phyloP scores from a whole-genome alignment of 2,113 vertebrate species.

The Lepisosteus oculatus region DNA sequence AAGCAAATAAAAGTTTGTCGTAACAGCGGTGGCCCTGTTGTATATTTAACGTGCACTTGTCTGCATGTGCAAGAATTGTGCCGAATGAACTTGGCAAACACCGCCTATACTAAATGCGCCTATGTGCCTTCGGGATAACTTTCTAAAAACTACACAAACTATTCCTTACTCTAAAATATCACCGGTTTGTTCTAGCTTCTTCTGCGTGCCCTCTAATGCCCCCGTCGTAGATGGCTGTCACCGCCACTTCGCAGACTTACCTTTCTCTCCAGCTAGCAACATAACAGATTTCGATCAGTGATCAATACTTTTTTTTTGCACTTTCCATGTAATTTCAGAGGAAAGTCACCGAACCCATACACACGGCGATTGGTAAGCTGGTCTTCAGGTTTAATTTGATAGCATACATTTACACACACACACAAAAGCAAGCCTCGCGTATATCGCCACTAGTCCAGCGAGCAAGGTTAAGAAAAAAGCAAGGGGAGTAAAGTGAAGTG shows the following conservation, averaged over 20 bases:
- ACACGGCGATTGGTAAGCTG: conserved; percentile 19
- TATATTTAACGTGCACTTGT: background rate
- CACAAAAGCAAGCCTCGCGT: conserved; percentile 8
- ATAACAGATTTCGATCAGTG: conserved; percentile 29
- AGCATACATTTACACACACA: conserved; percentile 14
- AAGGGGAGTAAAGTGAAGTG: conserved; percentile 54
- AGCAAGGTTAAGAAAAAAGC: conserved; percentile 44
- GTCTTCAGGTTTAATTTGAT: conserved; percentile 32
- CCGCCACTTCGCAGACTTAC: conserved; percentile 33
- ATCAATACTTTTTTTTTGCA: conserved; percentile 33
- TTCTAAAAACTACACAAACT: too few species aligned
- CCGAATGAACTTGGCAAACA: background rate
- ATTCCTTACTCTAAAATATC: too few species aligned
- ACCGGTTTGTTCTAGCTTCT: background rate
- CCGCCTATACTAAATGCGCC: background rate
- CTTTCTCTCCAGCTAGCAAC: conserved; percentile 30
- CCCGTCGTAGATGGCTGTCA: background rate
- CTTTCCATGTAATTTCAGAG: conserved; percentile 29
- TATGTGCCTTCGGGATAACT: conserved; percentile 1
- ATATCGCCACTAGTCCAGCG: conserved; percentile 37
- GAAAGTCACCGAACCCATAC: conserved; percentile 27
- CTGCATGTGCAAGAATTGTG: background rate
- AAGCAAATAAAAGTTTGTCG: too few species aligned
- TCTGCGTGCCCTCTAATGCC: background rate
- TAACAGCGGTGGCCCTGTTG: background rate